These are phyloP conservation scores for Stratiomys singularior DNA, from an alignment of 2,888 invertebrate species.

Conservation along the genomic window DNA sequence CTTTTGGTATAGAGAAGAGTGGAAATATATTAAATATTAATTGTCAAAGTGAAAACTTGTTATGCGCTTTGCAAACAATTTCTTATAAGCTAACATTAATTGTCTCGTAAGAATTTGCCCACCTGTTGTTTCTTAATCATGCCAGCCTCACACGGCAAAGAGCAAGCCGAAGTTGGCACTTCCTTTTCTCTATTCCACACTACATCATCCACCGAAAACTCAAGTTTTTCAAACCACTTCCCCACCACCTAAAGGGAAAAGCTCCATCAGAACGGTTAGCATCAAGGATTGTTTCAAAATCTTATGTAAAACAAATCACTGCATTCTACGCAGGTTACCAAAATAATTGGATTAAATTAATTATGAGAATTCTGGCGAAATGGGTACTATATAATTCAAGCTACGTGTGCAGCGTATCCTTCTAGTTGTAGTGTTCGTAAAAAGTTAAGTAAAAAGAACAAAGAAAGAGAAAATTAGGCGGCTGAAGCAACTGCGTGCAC, in stretches of 20 bases:
- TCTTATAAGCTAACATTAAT: neutral
- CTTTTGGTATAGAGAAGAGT: constrained; percentile 61
- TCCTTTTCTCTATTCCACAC: constrained; percentile 69
- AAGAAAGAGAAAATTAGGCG: no score
- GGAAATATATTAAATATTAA: neutral
- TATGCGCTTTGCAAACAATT: neutral
- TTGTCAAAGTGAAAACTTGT: neutral
- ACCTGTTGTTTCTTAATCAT: constrained; percentile 75
- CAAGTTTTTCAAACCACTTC: constrained; percentile 71
- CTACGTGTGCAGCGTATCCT: no score
- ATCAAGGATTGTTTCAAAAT: no score
- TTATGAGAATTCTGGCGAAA: no score
- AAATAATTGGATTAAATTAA: no score
- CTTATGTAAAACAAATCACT: no score
- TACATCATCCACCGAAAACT: constrained; percentile 65
- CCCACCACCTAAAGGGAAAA: constrained; percentile 67
- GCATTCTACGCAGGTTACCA: no score
- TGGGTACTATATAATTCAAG: no score
- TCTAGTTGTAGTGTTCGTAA: no score
- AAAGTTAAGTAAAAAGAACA: no score
- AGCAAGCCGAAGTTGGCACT: constrained; percentile 75
- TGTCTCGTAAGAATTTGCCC: constrained; percentile 48
- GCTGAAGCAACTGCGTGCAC: no score
- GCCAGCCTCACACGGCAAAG: constrained; percentile 74
- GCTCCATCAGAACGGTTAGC: neutral